Evolutionary conservation across 2,888 invertebrate genomes (phyloP), one percentile per base, ranked within the genome.

Genomic region (Brenthis ino): DNA sequence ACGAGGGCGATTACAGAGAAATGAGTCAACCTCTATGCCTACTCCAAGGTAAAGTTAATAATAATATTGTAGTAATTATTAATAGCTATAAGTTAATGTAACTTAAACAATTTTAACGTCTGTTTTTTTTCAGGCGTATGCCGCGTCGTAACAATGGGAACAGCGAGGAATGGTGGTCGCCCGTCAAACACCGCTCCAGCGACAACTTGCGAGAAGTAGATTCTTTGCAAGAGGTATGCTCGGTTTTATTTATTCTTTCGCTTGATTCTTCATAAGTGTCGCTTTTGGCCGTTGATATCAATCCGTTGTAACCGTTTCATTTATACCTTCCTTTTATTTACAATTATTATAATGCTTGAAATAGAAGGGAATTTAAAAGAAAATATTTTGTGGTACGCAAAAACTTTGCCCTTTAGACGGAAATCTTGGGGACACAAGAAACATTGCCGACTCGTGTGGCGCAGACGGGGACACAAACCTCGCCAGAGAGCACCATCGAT

Each of bases 401-500:
- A 43, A 51, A 54, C 53, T 63, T 63, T 63, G 54, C 66, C 20
- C 61, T 67, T 37, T 55, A 87, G 88, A 84, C 81, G 72, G 87
- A 85, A 47, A 82, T 85, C 43, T 85, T 81, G 82, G 82, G 85
- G 60, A 77, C 77, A 0, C 73, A 75, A 47, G 76, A 75, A 54
- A 70, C 72, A 6, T 67, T 71, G 64, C 75, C 81, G 57, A 76
- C 82, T 16, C 78, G 81, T 16, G 76, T 95, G 28, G 94, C 94
- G 1, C 95, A 95, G 82, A 94, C 95, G 12, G 95, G 95, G 55
- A 96, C 96, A 1, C 96, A 96, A 85, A 96, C 96, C 0, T 95
- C 96, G 43, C 96, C 96, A 0, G 95, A 95, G 24, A 75, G 76
- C 28, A 76, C 75, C 48, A 81, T 66, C 28, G 67, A 69, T 3